Evolutionary conservation across 2,888 invertebrate species (phyloP).

Genomic region (Drosophila nigricruria): DNA sequence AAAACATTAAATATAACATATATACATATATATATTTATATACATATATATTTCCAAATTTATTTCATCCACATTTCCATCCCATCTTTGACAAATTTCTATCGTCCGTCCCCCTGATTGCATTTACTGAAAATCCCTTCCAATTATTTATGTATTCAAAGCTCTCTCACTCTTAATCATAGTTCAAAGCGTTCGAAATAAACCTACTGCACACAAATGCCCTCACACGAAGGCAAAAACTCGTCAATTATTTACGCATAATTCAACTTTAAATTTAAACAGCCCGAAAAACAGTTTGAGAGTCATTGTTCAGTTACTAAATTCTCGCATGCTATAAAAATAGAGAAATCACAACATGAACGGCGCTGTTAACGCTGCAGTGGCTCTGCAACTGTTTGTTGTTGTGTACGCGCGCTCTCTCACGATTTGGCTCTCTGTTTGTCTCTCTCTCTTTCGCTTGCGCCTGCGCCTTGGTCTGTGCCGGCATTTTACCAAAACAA

Average conservation of each 20-base stretch:
- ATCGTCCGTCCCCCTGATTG: neutral
- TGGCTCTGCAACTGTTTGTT: slow-evolving; percentile 47
- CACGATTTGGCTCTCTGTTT: too few species aligned
- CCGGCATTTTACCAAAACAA: slow-evolving; percentile 75
- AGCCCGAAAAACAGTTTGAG: slow-evolving; percentile 27
- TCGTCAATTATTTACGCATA: slow-evolving; percentile 14
- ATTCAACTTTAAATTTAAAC: slow-evolving; percentile 12
- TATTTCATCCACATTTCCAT: neutral
- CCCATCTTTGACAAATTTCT: neutral
- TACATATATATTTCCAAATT: neutral
- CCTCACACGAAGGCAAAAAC: neutral
- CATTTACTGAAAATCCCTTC: neutral
- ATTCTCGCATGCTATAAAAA: slow-evolving; percentile 69
- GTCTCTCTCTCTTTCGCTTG: slow-evolving; percentile 31
- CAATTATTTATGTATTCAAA: slow-evolving; percentile 9
- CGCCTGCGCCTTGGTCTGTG: slow-evolving; percentile 68
- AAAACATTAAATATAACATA: neutral
- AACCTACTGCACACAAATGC: neutral
- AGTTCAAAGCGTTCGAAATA: slow-evolving; percentile 8
- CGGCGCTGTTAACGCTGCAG: slow-evolving; percentile 21
- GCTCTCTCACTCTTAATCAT: slow-evolving; percentile 2
- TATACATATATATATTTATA: neutral
- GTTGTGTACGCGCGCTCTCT: slow-evolving; percentile 28
- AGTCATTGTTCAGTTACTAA: slow-evolving; percentile 1
- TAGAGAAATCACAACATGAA: neutral